These are phyloP conservation scores for Poeciliopsis gracilis DNA, from an alignment of 2,797 vertebrate genomes.

Conservation along the genomic window DNA sequence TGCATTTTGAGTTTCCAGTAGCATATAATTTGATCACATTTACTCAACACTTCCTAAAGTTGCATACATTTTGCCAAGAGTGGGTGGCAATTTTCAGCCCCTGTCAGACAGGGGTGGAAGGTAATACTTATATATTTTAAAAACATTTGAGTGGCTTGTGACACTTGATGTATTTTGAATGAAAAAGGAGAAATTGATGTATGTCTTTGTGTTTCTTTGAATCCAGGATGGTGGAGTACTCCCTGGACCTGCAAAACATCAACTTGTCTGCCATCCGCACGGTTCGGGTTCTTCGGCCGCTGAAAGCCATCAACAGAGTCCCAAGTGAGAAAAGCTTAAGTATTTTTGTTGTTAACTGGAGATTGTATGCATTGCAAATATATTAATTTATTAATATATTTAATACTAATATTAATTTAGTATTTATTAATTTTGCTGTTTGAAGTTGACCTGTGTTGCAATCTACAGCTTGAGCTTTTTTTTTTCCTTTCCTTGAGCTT, in stretches of 20 bases:
- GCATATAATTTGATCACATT: background rate
- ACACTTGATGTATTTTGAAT: slow-evolving; percentile 10
- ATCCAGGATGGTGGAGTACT: slow-evolving; percentile 96
- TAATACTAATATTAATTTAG: no score
- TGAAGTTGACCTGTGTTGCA: background rate
- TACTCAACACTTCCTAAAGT: background rate
- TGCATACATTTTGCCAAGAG: background rate
- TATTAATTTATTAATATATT: no score
- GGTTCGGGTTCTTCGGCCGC: slow-evolving; percentile 93
- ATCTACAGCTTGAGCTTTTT: background rate
- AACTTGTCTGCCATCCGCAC: slow-evolving; percentile 97
- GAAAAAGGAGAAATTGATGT: slow-evolving; percentile 2
- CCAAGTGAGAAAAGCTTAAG: slow-evolving; percentile 87
- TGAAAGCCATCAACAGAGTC: slow-evolving; percentile 98
- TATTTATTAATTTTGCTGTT: background rate
- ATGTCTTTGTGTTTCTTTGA: slow-evolving; percentile 8
- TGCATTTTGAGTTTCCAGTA: background rate
- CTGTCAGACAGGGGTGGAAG: background rate
- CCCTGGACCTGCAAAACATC: slow-evolving; percentile 97
- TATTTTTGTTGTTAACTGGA: slow-evolving; percentile 3
- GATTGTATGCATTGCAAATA: background rate
- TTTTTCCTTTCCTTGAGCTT: background rate
- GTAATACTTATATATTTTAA: background rate
- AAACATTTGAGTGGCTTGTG: slow-evolving; percentile 25
- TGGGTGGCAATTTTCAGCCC: background rate